Evolutionary conservation across 2,888 invertebrate genomes (phyloP).

Genomic region (Cantharis rustica): DNA sequence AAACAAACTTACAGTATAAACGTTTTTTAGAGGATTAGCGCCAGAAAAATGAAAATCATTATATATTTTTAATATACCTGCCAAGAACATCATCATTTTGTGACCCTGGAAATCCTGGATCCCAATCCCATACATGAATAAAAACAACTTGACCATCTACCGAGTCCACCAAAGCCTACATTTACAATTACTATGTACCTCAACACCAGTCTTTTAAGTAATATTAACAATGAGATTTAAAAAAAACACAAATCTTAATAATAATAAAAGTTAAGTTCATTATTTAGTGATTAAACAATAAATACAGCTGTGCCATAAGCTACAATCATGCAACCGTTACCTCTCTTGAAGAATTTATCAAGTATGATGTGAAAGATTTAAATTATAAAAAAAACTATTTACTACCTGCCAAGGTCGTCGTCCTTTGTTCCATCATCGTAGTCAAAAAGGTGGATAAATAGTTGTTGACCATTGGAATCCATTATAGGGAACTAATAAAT

Average conservation of each 20-base stretch:
- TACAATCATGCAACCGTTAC: conserved; percentile 8
- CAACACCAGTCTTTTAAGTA: not conserved
- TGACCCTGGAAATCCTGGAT: conserved; percentile 76
- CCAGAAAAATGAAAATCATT: not conserved
- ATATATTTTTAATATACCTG: conserved; percentile 62
- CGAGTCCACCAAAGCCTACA: conserved; percentile 77
- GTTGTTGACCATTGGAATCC: conserved; percentile 72
- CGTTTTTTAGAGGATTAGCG: not conserved
- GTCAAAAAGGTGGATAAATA: conserved; percentile 81
- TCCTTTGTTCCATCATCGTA: conserved; percentile 82
- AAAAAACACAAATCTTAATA: not conserved
- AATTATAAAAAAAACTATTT: not conserved
- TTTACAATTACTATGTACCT: conserved; percentile 8
- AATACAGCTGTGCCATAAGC: conserved; percentile 10
- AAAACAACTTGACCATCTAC: conserved; percentile 74
- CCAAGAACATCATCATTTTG: conserved; percentile 83
- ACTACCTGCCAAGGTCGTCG: conserved; percentile 84
- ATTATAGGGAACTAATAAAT: conserved; percentile 56
- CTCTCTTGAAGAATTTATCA: not conserved
- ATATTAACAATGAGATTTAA: not conserved
- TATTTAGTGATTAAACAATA: not conserved
- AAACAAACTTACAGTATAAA: not conserved
- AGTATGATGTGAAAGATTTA: not conserved
- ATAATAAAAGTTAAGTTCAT: not conserved
- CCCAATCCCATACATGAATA: conserved; percentile 83